These are phyloP conservation scores for Phlogophora meticulosa DNA, from an alignment of 2,888 invertebrate genomes.

Conservation along the genomic window DNA sequence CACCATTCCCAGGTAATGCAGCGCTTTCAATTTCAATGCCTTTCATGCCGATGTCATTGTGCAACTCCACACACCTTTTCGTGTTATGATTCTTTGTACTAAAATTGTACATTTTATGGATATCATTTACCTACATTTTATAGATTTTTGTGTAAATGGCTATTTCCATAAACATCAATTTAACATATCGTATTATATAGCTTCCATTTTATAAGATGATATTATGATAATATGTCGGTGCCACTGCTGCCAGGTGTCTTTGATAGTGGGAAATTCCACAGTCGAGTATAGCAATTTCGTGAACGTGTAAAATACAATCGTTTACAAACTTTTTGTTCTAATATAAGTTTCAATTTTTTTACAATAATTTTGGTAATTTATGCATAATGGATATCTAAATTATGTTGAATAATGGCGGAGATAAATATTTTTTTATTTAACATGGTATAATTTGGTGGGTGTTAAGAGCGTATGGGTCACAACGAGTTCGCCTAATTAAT, in stretches of 20 bases:
- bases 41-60: constrained; percentile 1
- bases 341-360: constrained; percentile 29
- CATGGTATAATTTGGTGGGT: constrained; percentile 8
- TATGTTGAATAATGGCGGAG: constrained; percentile 20
- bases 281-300: constrained; percentile 62
- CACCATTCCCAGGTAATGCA: constrained; percentile 92
- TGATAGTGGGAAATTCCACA: constrained; percentile 80
- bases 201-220: constrained; percentile 74
- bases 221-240: constrained; percentile 74
- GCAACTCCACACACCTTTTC: constrained; percentile 4
- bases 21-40: constrained; percentile 11
- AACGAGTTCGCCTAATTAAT: constrained; percentile 53
- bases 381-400: constrained; percentile 34
- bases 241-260: constrained; percentile 77
- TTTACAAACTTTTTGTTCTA: constrained; percentile 51
- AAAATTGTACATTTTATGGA: constrained; percentile 26
- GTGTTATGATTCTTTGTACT: constrained; percentile 16
- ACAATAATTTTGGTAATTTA: constrained; percentile 28
- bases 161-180: constrained; percentile 66
- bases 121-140: constrained; percentile 45
- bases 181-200: constrained; percentile 75
- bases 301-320: constrained; percentile 54
- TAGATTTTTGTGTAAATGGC: constrained; percentile 65
- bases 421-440: constrained; percentile 15
- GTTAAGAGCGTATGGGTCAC: constrained; percentile 10